phyloP scores from a whole-genome alignment of 2,797 vertebrate species.

The Hylomyscus alleni region DNA sequence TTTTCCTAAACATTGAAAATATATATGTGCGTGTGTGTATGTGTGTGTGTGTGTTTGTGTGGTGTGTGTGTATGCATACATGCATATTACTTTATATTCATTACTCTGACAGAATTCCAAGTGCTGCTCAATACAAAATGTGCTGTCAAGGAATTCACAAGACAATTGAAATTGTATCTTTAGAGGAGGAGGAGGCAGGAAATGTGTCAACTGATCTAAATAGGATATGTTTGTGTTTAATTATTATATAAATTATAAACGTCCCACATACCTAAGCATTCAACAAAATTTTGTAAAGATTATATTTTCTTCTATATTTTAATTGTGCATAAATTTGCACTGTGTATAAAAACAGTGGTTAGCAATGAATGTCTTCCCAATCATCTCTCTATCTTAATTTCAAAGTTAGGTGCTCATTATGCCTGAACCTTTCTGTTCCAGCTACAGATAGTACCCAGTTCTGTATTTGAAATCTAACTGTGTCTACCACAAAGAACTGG shows the following conservation, averaged over 20 bases:
- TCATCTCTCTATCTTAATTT: no score
- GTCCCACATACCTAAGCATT: not conserved
- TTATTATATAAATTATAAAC: not conserved
- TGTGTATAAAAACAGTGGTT: not conserved
- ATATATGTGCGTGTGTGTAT: no score
- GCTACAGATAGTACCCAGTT: fast-evolving
- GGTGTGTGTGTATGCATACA: no score
- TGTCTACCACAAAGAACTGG: not conserved
- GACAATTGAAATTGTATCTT: not conserved
- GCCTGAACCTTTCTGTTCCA: not conserved
- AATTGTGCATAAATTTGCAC: not conserved
- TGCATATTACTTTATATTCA: not conserved
- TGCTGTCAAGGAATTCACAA: not conserved
- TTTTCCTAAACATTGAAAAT: slow-evolving; percentile 17
- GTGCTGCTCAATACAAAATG: not conserved
- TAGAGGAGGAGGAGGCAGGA: not conserved
- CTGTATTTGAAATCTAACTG: no score
- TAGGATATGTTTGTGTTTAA: not conserved
- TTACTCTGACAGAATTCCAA: not conserved
- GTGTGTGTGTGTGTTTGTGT: no score
- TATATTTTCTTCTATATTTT: no score
- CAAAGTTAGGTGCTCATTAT: not conserved
- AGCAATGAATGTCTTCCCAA: not conserved
- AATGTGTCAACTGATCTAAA: not conserved
- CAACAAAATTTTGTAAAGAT: not conserved